Evolutionary conservation across 2,888 invertebrate species (phyloP), one percentile per base, ranked within the genome.

Genomic region (Pyrocoelia pectoralis): DNA sequence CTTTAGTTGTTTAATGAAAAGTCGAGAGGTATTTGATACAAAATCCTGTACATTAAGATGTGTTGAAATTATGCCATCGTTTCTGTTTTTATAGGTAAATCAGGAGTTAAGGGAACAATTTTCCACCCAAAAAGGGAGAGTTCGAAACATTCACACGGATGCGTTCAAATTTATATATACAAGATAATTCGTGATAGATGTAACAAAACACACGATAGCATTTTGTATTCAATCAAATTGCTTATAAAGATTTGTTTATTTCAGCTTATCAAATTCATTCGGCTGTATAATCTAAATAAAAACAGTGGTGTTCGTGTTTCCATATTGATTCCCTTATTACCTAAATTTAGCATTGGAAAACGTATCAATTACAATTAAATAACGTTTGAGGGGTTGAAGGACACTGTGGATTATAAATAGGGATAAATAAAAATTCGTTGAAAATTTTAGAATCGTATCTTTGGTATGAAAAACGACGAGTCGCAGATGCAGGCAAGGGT

Each of bases 401-500:
- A 33, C 9, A 33, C 9, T 33, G n/a, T 38, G 10, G 12, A 24
- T 24, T 24, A 33, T 4, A 8, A 8, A 33, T n/a, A 33, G n/a
- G 24, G 6, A 10, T 12, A 18, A 43, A 41, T 24, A 48, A 19
- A 49, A 48, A 48, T 10, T n/a, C 14, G 17, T 43, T 15, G 43
- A 18, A 49, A 56, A 15, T 24, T 50, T 57, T 29, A 48, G 17
- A n/a, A 50, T 24, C 15, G 14, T 2, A 28, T 24, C 43, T 49
- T 60, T 55, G 15, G 13, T 54, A 56, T 59, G 49, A 61, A 65
- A 65, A 65, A 57, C 40, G 61, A 61, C 61, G 65, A 65, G 61
- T 65, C 65, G 65, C 65, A 65, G 65, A 65, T 65, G 65, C 61
- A 52, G 33, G 57, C 58, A 61, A 65, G 61, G 65, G 58, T 65